phyloP scores from a whole-genome alignment of 2,888 invertebrate species.

The Petrolisthes cinctipes region DNA sequence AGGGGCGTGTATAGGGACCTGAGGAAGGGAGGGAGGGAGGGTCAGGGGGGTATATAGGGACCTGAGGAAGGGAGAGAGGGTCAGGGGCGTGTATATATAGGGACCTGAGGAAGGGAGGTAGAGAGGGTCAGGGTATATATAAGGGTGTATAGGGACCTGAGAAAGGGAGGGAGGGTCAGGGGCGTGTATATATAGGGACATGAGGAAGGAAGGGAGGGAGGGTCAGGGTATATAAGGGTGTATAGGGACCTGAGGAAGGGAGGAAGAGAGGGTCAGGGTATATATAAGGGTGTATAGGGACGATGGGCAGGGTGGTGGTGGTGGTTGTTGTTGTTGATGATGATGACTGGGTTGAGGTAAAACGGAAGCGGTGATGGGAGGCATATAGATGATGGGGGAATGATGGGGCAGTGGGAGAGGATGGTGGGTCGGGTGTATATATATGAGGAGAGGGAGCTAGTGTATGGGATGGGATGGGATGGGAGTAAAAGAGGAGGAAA shows the following conservation, averaged over 20 bases:
- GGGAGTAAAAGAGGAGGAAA: no score
- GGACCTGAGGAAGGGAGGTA: background rate
- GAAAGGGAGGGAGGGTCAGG: background rate
- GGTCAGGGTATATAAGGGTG: background rate
- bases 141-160: background rate
- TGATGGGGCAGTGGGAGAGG: background rate
- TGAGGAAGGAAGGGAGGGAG: no score
- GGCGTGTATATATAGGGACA: no score
- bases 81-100: background rate
- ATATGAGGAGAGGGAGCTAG: no score
- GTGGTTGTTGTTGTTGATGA: background rate
- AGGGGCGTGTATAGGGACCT: background rate
- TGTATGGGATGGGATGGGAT: no score
- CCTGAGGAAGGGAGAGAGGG: background rate
- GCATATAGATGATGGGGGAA: background rate
- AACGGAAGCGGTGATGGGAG: background rate
- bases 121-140: background rate
- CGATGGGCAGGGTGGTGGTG: background rate
- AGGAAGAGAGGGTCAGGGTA: background rate
- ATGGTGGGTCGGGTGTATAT: background rate
- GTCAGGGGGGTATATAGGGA: background rate
- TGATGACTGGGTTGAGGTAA: background rate
- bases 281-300: no score
- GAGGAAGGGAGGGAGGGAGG: background rate
- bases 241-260: background rate